phyloP scores from a whole-genome alignment of 1,140 invertebrate species.

The Nixonia krombeini region DNA sequence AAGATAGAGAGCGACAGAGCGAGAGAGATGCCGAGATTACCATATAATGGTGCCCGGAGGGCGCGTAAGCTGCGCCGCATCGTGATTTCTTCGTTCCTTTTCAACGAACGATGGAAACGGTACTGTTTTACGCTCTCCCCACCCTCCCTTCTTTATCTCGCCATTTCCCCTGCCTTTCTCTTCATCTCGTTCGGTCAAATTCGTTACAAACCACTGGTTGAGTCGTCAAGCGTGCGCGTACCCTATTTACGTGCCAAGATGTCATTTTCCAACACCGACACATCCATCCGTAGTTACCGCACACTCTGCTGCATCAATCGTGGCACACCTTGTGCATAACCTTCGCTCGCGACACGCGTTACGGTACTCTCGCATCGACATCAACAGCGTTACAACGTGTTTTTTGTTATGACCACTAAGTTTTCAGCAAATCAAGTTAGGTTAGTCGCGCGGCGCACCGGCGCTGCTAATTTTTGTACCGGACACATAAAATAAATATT shows the following conservation, averaged over 20 bases:
- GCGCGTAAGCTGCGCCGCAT: conserved; percentile 62
- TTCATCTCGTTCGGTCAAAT: conserved; percentile 11
- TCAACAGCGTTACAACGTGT: too few relatives aligned
- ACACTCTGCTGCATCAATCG: too few relatives aligned
- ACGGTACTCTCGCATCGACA: too few relatives aligned
- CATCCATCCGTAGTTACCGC: background rate
- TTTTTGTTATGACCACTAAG: too few relatives aligned
- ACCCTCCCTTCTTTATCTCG: conserved; percentile 10
- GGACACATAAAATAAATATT: too few relatives aligned
- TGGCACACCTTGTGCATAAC: too few relatives aligned
- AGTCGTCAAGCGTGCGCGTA: conserved; percentile 7
- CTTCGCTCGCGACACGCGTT: too few relatives aligned
- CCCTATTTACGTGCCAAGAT: background rate
- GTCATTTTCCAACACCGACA: conserved; percentile 3
- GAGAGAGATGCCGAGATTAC: conserved; percentile 64
- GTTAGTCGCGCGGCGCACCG: too few relatives aligned
- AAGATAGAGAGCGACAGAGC: too few relatives aligned
- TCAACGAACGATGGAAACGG: conserved; percentile 61
- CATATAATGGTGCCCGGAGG: conserved; percentile 68
- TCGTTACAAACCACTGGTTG: too few relatives aligned
- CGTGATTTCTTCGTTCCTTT: conserved; percentile 65
- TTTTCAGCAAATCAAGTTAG: too few relatives aligned
- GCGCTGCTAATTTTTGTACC: too few relatives aligned
- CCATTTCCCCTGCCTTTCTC: conserved; percentile 14
- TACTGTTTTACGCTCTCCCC: conserved; percentile 29